Evolutionary conservation across 1,140 invertebrate species (phyloP).

Genomic region (Vanessa atalanta): DNA sequence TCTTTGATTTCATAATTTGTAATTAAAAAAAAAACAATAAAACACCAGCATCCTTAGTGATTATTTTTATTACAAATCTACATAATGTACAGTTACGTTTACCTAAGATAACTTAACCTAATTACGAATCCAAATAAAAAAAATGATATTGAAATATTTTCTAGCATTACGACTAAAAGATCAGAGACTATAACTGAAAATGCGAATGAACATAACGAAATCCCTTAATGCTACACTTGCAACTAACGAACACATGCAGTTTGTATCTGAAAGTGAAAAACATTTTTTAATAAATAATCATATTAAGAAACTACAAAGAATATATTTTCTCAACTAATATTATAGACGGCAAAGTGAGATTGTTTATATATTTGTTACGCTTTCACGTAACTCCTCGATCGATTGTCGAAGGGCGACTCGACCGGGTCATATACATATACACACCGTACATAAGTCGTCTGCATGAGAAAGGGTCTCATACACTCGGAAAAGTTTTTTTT

Average conservation of each 20-base stretch:
- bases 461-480: too few species aligned
- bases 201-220: too few species aligned
- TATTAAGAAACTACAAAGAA: too few species aligned
- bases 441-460: too few species aligned
- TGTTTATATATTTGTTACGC: too few species aligned
- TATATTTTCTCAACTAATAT: too few species aligned
- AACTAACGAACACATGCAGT: neutral
- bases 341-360: too few species aligned
- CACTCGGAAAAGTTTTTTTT: too few species aligned
- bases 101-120: constrained; percentile 1
- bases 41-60: neutral
- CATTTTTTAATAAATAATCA: too few species aligned
- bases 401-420: too few species aligned
- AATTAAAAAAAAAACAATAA: neutral
- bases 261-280: neutral
- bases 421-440: too few species aligned
- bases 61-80: constrained; percentile 8
- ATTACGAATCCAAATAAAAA: neutral
- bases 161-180: neutral
- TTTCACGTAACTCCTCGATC: too few species aligned
- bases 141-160: neutral
- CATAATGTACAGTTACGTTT: neutral
- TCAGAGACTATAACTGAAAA: neutral
- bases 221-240: neutral
- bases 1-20: neutral